These are phyloP conservation scores for Styela clava DNA, from an alignment of 23 tunicate species.

Conservation along the genomic window DNA sequence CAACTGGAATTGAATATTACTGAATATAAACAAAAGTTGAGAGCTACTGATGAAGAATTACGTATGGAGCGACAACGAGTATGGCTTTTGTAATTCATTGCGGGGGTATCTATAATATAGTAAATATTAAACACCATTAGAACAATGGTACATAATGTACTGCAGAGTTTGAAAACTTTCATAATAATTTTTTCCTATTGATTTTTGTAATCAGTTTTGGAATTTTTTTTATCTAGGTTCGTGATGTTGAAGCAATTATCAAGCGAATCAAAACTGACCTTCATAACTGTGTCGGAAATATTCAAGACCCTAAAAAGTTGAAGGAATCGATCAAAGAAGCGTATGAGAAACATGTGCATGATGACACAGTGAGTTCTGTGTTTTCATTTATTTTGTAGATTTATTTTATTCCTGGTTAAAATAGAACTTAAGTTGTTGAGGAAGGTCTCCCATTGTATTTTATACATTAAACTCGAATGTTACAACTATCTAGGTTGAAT, in stretches of 20 bases:
- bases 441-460: constrained; percentile 3
- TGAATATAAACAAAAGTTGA: constrained; percentile 83
- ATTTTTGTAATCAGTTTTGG: neutral
- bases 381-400: no score
- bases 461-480: no score
- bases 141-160: no score
- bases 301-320: constrained; percentile 95
- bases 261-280: constrained; percentile 91
- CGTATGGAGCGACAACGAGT: constrained; percentile 87
- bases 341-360: constrained; percentile 83
- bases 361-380: constrained; percentile 79
- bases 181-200: neutral
- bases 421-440: neutral
- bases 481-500: constrained; percentile 41
- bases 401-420: neutral
- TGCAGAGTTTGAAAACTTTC: no score
- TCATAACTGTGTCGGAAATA: constrained; percentile 91
- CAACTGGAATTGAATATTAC: constrained; percentile 87
- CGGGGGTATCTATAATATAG: neutral
- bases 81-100: neutral
- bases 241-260: constrained; percentile 84
- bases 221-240: constrained; percentile 59
- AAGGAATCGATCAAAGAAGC: constrained; percentile 81
- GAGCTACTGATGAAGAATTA: constrained; percentile 89
- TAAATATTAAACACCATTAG: neutral